Conservation (phyloP, 92 coral and sea anemone species). For the Anthopleura xanthogrammica region DNA sequence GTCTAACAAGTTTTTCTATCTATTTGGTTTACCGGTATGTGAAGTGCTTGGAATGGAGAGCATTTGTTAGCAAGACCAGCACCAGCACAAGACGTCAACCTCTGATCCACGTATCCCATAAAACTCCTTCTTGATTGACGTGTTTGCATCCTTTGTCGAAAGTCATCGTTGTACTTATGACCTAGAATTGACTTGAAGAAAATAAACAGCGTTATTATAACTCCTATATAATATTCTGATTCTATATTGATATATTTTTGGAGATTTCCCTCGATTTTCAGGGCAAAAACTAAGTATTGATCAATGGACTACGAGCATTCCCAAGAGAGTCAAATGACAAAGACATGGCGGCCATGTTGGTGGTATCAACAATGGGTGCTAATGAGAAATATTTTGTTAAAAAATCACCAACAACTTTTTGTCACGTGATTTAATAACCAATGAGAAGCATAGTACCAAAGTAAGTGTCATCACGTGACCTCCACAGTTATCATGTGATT, state of each 20-base stretch:
- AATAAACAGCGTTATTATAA: not conserved
- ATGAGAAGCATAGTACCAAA: no score
- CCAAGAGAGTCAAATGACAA: no score
- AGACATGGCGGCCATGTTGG: no score
- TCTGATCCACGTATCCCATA: slow-evolving; percentile 84
- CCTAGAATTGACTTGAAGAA: slow-evolving; percentile 83
- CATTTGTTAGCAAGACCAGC: slow-evolving; percentile 67
- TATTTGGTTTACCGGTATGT: slow-evolving; percentile 52
- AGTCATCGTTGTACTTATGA: slow-evolving; percentile 83
- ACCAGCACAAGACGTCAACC: slow-evolving; percentile 65
- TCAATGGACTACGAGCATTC: no score
- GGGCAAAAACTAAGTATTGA: not conserved
- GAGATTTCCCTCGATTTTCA: no score
- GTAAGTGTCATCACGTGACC: no score
- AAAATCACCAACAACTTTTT: not conserved
- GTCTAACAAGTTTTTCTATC: no score
- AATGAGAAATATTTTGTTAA: no score
- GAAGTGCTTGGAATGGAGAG: slow-evolving; percentile 93
- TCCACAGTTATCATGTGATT: no score
- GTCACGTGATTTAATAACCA: not conserved
- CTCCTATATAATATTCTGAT: not conserved
- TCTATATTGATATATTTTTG: not conserved
- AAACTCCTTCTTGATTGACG: slow-evolving; percentile 81
- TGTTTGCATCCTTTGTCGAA: slow-evolving; percentile 92
- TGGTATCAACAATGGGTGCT: no score